phyloP scores from a whole-genome alignment of 2,888 invertebrate genomes.

The Hydriomena furcata region DNA sequence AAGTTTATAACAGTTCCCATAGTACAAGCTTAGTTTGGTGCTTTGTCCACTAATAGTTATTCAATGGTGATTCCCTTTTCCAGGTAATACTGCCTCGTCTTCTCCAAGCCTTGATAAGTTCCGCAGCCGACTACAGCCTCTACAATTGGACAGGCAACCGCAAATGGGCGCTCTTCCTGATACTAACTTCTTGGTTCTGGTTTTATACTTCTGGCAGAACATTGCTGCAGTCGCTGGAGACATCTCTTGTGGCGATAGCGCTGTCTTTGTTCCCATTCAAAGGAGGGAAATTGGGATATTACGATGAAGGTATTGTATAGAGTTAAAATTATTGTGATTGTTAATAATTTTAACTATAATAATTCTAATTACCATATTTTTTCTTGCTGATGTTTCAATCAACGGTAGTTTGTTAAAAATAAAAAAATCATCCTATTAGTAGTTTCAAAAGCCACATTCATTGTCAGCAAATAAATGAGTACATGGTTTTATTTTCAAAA shows the following conservation, averaged over 20 bases:
- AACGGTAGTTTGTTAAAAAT: too few relatives aligned
- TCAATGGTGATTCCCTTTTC: constrained; percentile 37
- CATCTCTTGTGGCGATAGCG: constrained; percentile 90
- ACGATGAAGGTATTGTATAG: constrained; percentile 57
- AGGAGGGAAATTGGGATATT: constrained; percentile 70
- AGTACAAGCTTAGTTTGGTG: too few relatives aligned
- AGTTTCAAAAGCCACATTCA: too few relatives aligned
- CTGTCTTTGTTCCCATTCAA: constrained; percentile 89
- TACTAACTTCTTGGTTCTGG: constrained; percentile 94
- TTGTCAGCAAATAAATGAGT: too few relatives aligned
- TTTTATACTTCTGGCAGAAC: constrained; percentile 95
- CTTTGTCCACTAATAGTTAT: background rate
- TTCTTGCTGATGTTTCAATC: too few relatives aligned
- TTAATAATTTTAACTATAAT: too few relatives aligned
- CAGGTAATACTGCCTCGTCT: constrained; percentile 90
- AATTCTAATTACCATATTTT: too few relatives aligned
- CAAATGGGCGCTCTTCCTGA: constrained; percentile 90
- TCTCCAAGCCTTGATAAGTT: constrained; percentile 90
- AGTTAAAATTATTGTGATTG: background rate
- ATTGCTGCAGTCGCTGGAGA: constrained; percentile 93
- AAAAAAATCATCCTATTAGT: too few relatives aligned
- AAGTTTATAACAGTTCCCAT: too few relatives aligned
- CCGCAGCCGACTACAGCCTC: constrained; percentile 88
- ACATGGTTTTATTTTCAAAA: too few relatives aligned
- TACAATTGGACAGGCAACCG: constrained; percentile 88